These are phyloP conservation scores for Macroramphosus scolopax DNA, from an alignment of 2,797 vertebrate genomes.

Conservation along the genomic window DNA sequence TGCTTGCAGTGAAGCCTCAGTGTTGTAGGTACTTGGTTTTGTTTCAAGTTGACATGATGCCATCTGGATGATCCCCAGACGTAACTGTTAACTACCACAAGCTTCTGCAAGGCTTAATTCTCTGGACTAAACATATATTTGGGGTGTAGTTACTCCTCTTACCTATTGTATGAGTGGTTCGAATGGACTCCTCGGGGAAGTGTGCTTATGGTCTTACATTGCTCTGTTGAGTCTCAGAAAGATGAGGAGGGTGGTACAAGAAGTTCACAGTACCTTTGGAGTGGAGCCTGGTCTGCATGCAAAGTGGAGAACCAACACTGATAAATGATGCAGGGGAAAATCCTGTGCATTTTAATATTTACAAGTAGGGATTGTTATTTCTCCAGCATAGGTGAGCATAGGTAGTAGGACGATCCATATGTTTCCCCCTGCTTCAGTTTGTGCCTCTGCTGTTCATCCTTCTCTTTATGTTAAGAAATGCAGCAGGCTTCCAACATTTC, in stretches of 20 bases:
- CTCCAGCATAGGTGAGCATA: neutral
- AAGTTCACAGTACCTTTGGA: conserved; percentile 40
- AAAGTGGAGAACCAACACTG: conserved; percentile 9
- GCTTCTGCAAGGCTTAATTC: conserved; percentile 10
- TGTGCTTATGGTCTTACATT: conserved; percentile 45
- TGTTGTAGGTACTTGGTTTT: conserved; percentile 18
- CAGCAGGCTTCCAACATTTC: neutral
- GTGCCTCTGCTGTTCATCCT: no score
- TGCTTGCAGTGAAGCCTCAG: neutral
- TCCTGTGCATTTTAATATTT: conserved; percentile 12
- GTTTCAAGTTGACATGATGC: conserved; percentile 28
- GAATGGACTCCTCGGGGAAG: conserved; percentile 49
- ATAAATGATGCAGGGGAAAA: conserved; percentile 13
- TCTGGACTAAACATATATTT: conserved; percentile 2
- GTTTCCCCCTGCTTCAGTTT: conserved; percentile 5
- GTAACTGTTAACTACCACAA: conserved; percentile 7
- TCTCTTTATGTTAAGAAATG: neutral
- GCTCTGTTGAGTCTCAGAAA: conserved; percentile 47
- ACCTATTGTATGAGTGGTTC: conserved; percentile 24
- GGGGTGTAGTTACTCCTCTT: conserved; percentile 23
- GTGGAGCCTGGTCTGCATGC: conserved; percentile 22
- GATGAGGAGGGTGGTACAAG: conserved; percentile 28
- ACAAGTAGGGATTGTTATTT: neutral
- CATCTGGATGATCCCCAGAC: conserved; percentile 17
- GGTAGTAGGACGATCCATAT: conserved; percentile 1